These are phyloP conservation scores for Chironomus striatipennis DNA, from an alignment of 1,140 invertebrate genomes.

Conservation along the genomic window DNA sequence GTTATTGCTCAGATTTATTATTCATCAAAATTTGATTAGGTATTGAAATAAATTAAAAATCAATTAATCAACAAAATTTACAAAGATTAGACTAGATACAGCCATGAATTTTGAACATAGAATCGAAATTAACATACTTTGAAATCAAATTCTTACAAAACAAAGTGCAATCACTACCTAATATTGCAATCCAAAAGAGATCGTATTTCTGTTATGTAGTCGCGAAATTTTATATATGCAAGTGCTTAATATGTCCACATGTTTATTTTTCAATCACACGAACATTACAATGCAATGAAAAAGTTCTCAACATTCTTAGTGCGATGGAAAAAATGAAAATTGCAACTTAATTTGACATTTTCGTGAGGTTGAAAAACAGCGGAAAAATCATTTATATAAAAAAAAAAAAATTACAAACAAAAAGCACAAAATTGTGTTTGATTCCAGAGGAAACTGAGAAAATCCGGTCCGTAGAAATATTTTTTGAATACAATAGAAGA, in stretches of 20 bases:
- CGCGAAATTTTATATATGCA: not conserved
- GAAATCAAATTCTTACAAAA: too few relatives aligned
- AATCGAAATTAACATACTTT: too few relatives aligned
- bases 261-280: too few relatives aligned
- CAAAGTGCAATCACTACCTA: too few relatives aligned
- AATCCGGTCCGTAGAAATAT: not conserved
- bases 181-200: too few relatives aligned
- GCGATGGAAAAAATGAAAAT: not conserved
- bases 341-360: conserved; percentile 14
- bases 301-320: conserved; percentile 2
- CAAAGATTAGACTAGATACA: too few relatives aligned
- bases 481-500: conserved; percentile 2
- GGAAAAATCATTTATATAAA: conserved; percentile 8
- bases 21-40: too few relatives aligned
- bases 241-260: not conserved
- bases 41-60: too few relatives aligned
- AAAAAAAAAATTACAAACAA: not conserved
- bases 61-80: too few relatives aligned
- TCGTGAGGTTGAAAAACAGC: not conserved
- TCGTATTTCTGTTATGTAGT: too few relatives aligned
- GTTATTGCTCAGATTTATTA: too few relatives aligned
- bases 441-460: conserved; percentile 7
- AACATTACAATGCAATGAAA: not conserved
- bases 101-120: too few relatives aligned
- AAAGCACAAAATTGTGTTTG: not conserved